Percentiles rank a stretch among this genome's conserved stretches.
Evolutionary conservation across 2,888 invertebrate species (phyloP).

Genomic region (Tenodera sinensis): DNA sequence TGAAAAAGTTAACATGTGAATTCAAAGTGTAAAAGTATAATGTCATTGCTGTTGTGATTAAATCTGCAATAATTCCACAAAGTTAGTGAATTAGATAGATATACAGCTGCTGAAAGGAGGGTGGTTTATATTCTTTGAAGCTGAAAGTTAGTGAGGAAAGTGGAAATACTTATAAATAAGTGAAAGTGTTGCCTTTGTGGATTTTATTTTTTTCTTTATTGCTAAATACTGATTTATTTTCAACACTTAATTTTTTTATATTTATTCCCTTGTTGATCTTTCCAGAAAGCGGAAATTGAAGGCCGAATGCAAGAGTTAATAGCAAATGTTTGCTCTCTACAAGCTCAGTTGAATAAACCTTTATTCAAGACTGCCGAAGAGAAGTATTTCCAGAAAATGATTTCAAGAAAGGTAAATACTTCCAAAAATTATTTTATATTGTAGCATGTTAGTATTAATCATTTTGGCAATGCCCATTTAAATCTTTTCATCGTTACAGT

Average conservation of each 20-base stretch:
- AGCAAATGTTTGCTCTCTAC: conserved; percentile 36
- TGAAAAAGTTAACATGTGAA: conserved; percentile 38
- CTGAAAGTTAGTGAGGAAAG: too few species aligned
- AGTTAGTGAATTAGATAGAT: too few species aligned
- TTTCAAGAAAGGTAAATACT: conserved; percentile 54
- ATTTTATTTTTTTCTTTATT: too few species aligned
- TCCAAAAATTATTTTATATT: background rate
- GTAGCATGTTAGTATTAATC: background rate
- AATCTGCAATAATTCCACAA: too few species aligned
- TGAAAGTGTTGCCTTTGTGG: too few species aligned
- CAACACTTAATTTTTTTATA: background rate
- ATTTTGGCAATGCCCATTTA: too few species aligned
- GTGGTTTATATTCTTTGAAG: too few species aligned
- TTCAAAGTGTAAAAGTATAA: too few species aligned
- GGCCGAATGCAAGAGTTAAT: conserved; percentile 43
- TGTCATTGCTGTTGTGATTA: conserved; percentile 17
- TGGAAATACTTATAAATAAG: too few species aligned
- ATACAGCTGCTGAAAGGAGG: too few species aligned
- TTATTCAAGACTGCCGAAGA: conserved; percentile 65
- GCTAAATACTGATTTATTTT: too few species aligned
- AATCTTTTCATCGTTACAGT: too few species aligned
- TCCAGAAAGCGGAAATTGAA: conserved; percentile 29
- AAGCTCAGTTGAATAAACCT: conserved; percentile 59
- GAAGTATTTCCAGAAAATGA: conserved; percentile 64
- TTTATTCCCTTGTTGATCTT: background rate